These are phyloP conservation scores for Limosa lapponica DNA, from an alignment of 2,797 vertebrate species.

Conservation along the genomic window DNA sequence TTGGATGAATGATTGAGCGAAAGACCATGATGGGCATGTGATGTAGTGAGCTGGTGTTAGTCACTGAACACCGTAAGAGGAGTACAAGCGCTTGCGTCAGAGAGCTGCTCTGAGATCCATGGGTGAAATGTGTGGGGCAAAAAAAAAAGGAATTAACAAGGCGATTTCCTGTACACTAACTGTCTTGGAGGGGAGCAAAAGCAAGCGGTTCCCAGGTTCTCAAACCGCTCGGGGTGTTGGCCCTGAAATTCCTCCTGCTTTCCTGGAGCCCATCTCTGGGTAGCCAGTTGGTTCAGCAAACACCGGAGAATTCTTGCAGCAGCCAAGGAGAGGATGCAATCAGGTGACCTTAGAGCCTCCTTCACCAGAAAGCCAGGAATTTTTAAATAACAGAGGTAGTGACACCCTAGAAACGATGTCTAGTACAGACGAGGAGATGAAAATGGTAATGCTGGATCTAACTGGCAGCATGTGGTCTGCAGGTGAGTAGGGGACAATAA, in stretches of 20 bases:
- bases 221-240: not conserved
- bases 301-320: not conserved
- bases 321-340: not conserved
- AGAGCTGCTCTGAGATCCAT: not conserved
- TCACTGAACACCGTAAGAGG: not conserved
- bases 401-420: not conserved
- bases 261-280: not conserved
- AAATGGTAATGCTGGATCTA: not conserved
- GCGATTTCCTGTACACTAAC: not conserved
- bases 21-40: not conserved
- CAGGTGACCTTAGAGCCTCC: not conserved
- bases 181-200: not conserved
- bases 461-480: rapidly evolving
- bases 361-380: not conserved
- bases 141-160: not conserved
- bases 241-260: not conserved
- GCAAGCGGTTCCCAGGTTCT: not conserved
- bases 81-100: not conserved
- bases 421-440: not conserved
- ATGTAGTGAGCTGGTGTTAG: not conserved
- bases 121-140: not conserved
- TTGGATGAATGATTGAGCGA: not conserved
- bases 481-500: not conserved
- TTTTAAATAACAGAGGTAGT: not conserved
- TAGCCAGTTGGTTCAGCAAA: not conserved